Conservation (phyloP, 2,888 invertebrate species). For the Rhamphomyia laevipes region DNA sequence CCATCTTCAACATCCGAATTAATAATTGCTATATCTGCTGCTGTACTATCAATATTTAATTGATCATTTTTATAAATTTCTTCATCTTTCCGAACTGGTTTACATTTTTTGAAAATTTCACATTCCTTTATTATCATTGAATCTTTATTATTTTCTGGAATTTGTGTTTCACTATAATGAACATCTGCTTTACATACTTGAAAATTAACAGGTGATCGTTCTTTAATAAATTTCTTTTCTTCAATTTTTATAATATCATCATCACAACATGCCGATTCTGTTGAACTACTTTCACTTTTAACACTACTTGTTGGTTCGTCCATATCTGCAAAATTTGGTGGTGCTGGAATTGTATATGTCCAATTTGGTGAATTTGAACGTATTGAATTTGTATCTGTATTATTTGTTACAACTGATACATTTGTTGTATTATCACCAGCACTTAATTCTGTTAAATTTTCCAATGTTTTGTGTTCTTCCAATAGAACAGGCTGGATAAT, state of each 20-base stretch:
- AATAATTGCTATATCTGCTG: slow-evolving; percentile 9
- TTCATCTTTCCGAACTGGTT: too few species aligned
- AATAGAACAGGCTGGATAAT: slow-evolving; percentile 20
- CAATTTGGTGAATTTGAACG: slow-evolving; percentile 15
- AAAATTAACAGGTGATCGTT: slow-evolving; percentile 6
- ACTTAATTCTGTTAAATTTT: slow-evolving; percentile 14
- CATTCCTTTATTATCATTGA: too few species aligned
- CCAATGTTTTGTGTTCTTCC: slow-evolving; percentile 17
- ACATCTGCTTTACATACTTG: slow-evolving; percentile 1
- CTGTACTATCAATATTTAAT: background rate
- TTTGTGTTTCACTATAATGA: background rate
- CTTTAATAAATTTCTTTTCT: background rate
- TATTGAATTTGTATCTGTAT: background rate
- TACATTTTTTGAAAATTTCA: too few species aligned
- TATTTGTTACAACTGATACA: background rate
- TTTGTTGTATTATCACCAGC: slow-evolving; percentile 10
- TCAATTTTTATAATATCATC: too few species aligned
- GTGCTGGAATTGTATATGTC: slow-evolving; percentile 27
- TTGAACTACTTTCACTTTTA: background rate
- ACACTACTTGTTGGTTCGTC: background rate
- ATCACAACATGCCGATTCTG: background rate
- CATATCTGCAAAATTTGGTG: slow-evolving; percentile 31
- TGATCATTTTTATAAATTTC: too few species aligned
- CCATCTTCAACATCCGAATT: slow-evolving; percentile 23
- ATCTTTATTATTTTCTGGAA: background rate